phyloP scores from a whole-genome alignment of 2,888 invertebrate genomes.

The Pachymerium ferrugineum region DNA sequence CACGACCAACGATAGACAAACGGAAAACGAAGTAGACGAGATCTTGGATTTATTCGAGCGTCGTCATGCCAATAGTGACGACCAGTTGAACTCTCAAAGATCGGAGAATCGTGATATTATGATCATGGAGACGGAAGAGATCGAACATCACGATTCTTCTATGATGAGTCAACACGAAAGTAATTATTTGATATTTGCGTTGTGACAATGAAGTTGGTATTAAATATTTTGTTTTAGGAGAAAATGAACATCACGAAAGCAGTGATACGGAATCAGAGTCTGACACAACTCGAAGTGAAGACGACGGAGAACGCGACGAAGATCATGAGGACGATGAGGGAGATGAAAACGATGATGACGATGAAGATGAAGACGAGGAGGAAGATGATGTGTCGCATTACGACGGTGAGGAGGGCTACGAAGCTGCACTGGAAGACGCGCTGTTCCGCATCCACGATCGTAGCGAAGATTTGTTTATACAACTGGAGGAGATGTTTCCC shows the following conservation, averaged over 20 bases:
- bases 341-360: constrained; percentile 35
- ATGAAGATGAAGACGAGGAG: constrained; percentile 36
- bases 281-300: constrained; percentile 36
- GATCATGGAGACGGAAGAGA: constrained; percentile 44
- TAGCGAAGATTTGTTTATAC: constrained; percentile 40
- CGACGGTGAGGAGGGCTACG: constrained; percentile 38
- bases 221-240: constrained; percentile 28
- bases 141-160: constrained; percentile 47
- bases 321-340: constrained; percentile 34
- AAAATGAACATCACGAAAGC: constrained; percentile 35
- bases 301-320: constrained; percentile 35
- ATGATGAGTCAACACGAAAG: constrained; percentile 46
- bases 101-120: constrained; percentile 35
- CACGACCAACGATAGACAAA: constrained; percentile 32
- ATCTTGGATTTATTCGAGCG: constrained; percentile 63
- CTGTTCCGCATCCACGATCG: constrained; percentile 39
- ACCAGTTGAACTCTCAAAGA: constrained; percentile 30
- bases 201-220: background rate
- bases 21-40: constrained; percentile 58
- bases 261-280: constrained; percentile 36
- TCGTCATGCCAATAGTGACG: constrained; percentile 34
- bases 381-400: constrained; percentile 38
- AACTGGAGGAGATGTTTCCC: constrained; percentile 41
- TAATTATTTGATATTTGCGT: constrained; percentile 30
- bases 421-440: constrained; percentile 38